Conservation (phyloP, 2,113 vertebrate species). For the Oreochromis niloticus region DNA sequence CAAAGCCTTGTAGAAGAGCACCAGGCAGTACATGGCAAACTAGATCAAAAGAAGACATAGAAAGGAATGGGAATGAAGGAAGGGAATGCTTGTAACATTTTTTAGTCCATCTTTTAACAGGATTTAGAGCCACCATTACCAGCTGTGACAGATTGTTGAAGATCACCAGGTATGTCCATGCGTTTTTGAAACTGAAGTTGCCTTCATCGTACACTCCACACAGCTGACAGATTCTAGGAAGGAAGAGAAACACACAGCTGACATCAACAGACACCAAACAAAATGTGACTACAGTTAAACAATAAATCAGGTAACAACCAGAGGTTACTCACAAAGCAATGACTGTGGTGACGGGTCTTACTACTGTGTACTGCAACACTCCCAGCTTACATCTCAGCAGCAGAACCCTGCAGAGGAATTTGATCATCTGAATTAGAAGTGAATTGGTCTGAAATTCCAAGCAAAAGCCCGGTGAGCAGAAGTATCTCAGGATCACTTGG, state of each 20-base stretch:
- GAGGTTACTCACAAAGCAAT: constrained; percentile 88
- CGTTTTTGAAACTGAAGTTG: constrained; percentile 91
- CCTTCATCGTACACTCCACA: constrained; percentile 90
- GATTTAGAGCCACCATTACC: constrained; percentile 60
- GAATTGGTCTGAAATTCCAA: background rate
- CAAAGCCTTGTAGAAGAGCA: constrained; percentile 93
- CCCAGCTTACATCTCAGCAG: constrained; percentile 93
- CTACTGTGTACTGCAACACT: constrained; percentile 94
- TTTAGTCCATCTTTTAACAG: background rate
- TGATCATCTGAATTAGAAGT: background rate
- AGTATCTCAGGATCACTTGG: background rate
- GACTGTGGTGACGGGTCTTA: constrained; percentile 92
- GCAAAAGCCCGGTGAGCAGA: background rate
- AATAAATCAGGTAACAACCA: background rate
- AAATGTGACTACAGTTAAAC: background rate
- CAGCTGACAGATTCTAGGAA: constrained; percentile 84
- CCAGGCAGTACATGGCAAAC: constrained; percentile 99
- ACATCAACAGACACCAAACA: background rate
- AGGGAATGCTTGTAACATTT: background rate
- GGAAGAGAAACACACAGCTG: background rate
- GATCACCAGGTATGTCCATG: constrained; percentile 98
- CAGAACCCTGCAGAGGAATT: constrained; percentile 80
- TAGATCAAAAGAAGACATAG: constrained; percentile 42
- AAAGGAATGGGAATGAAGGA: background rate
- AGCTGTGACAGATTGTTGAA: constrained; percentile 96